Evolutionary conservation across 1,140 invertebrate genomes (phyloP).

Genomic region (Neoseiulus cucumeris): DNA sequence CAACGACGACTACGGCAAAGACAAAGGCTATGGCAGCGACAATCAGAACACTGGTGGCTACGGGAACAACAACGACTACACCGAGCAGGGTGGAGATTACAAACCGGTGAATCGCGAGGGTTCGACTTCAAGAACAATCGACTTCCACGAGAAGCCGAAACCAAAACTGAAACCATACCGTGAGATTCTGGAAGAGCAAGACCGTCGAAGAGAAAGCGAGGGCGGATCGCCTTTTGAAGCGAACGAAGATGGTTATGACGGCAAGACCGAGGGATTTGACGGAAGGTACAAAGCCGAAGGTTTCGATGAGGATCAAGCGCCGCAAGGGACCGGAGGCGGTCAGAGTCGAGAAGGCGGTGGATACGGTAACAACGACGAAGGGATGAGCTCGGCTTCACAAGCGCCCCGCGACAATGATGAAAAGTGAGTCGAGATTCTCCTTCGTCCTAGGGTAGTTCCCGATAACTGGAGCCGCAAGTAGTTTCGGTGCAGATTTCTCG

Average conservation of each 20-base stretch:
- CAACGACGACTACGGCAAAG: background rate
- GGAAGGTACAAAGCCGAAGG: slow-evolving; percentile 6
- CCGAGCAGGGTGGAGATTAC: background rate
- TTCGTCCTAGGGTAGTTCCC: background rate
- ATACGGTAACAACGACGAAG: background rate
- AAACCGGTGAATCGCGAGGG: slow-evolving; percentile 4
- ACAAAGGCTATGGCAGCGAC: background rate
- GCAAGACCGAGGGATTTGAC: background rate
- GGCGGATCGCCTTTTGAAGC: background rate
- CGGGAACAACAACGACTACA: background rate
- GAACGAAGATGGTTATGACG: background rate
- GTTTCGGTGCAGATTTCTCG: no score
- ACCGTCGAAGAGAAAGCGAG: background rate
- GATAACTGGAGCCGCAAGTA: no score
- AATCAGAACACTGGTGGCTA: background rate
- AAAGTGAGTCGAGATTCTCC: background rate
- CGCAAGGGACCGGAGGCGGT: background rate
- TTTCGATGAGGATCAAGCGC: background rate
- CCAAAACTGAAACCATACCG: slow-evolving; percentile 7
- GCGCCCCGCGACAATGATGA: background rate
- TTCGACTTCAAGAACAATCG: background rate
- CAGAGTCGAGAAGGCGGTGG: background rate
- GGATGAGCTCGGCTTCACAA: background rate
- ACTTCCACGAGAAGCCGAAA: slow-evolving; percentile 10
- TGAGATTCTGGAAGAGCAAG: background rate